phyloP scores from a whole-genome alignment of 2,113 vertebrate genomes.

The Chlorodrepanis virens region DNA sequence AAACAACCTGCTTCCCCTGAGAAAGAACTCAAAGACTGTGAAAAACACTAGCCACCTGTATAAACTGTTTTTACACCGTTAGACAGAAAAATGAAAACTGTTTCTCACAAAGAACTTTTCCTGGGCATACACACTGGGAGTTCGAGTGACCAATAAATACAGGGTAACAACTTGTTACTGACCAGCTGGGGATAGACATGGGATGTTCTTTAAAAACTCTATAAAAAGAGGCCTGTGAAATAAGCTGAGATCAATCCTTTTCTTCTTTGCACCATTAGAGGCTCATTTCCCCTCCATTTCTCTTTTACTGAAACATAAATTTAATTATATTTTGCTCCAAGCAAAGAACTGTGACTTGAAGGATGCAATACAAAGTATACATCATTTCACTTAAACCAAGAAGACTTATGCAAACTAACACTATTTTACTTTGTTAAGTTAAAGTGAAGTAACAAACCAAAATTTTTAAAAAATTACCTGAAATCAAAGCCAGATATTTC shows the following conservation, averaged over 20 bases:
- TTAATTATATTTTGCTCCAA: not conserved
- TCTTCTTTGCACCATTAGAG: not conserved
- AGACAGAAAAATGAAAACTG: not conserved
- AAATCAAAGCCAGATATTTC: not conserved
- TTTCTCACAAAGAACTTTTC: not conserved
- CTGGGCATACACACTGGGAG: not conserved
- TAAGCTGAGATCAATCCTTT: not conserved
- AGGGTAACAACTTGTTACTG: not conserved
- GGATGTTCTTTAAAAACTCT: not conserved
- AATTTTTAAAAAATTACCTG: not conserved
- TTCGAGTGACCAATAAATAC: not conserved
- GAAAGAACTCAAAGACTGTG: not conserved
- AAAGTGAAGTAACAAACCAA: not conserved
- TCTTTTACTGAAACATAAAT: not conserved
- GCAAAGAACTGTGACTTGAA: not conserved
- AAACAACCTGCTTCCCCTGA: not conserved
- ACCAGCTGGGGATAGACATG: not conserved
- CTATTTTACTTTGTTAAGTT: not conserved
- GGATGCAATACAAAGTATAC: not conserved
- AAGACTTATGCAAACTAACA: not conserved
- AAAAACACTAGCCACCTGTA: not conserved
- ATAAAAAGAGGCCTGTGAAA: not conserved
- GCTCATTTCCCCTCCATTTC: not conserved
- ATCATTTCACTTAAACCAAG: not conserved
- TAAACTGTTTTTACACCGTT: not conserved